Conservation (phyloP, 2,113 vertebrate species). For the Spea multiplicata region DNA sequence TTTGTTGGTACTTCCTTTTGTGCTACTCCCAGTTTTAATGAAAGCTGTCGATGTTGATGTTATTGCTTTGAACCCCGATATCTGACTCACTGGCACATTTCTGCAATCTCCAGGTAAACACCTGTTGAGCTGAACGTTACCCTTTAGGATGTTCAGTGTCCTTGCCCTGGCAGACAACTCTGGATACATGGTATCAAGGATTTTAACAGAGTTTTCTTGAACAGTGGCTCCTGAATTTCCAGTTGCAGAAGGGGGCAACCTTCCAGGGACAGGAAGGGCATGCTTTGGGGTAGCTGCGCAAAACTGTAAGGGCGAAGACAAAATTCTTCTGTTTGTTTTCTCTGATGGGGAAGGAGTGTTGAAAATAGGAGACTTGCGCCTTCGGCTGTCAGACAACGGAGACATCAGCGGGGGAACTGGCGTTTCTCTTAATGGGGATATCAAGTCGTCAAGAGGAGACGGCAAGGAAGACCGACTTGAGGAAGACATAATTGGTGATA, state of each 20-base stretch:
- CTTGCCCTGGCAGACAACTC: constrained; percentile 87
- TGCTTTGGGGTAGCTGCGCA: constrained; percentile 95
- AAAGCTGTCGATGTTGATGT: constrained; percentile 84
- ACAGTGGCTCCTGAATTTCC: constrained; percentile 56
- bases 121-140: constrained; percentile 76
- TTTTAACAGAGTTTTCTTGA: constrained; percentile 89
- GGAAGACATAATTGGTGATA: constrained; percentile 63
- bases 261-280: constrained; percentile 87
- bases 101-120: constrained; percentile 59
- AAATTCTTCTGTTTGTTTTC: constrained; percentile 55
- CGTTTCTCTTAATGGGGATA: constrained; percentile 60
- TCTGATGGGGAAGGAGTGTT: constrained; percentile 68
- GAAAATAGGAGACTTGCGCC: constrained; percentile 55
- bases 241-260: constrained; percentile 72
- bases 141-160: constrained; percentile 86
- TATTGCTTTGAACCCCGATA: constrained; percentile 78
- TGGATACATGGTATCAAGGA: constrained; percentile 92
- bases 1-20: constrained; percentile 48
- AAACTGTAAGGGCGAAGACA: constrained; percentile 88
- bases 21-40: constrained; percentile 74
- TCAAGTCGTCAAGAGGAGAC: constrained; percentile 65
- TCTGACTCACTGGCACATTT: constrained; percentile 59
- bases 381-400: constrained; percentile 50
- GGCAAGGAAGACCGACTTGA: constrained; percentile 64
- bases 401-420: constrained; percentile 59